A percentile compares a stretch with the other conserved stretches of the same genome.
Conservation (phyloP, 2,113 vertebrate genomes). For the Lepidiolamprologus cunningtoni region DNA sequence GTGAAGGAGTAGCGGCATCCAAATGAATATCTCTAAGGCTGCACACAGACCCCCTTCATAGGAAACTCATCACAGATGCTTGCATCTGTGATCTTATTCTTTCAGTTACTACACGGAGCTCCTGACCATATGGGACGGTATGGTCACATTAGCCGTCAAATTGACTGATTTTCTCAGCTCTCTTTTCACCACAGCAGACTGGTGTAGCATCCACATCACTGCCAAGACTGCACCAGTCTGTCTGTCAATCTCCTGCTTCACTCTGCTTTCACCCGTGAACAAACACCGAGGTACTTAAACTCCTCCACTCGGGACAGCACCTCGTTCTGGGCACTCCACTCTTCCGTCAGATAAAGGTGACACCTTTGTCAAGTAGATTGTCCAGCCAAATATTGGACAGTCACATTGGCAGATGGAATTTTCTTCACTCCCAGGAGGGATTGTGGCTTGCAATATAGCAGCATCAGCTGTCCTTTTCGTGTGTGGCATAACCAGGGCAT, state of each 20-base stretch:
- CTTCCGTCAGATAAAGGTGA: neutral
- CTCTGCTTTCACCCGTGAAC: neutral
- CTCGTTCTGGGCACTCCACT: neutral
- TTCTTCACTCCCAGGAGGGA: neutral
- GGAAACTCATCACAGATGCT: neutral
- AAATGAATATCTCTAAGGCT: neutral
- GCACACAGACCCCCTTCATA: neutral
- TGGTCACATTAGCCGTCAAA: neutral
- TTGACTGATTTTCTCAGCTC: neutral
- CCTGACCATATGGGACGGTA: neutral
- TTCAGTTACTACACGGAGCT: neutral
- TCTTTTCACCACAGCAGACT: neutral
- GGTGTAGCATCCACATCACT: neutral
- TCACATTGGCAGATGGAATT: neutral
- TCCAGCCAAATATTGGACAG: neutral
- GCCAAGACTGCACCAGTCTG: neutral
- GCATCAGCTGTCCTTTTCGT: neutral
- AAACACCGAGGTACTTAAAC: neutral
- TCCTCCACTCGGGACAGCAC: neutral
- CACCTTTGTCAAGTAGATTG: neutral
- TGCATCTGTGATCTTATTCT: neutral
- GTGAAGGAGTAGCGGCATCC: neutral
- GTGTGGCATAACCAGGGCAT: neutral
- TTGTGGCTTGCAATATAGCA: neutral
- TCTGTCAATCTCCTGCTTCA: neutral